A percentile compares a stretch with the other conserved stretches of the same genome.
Conservation (phyloP, 2,797 vertebrate genomes). For the Cirrhinus mrigala region DNA sequence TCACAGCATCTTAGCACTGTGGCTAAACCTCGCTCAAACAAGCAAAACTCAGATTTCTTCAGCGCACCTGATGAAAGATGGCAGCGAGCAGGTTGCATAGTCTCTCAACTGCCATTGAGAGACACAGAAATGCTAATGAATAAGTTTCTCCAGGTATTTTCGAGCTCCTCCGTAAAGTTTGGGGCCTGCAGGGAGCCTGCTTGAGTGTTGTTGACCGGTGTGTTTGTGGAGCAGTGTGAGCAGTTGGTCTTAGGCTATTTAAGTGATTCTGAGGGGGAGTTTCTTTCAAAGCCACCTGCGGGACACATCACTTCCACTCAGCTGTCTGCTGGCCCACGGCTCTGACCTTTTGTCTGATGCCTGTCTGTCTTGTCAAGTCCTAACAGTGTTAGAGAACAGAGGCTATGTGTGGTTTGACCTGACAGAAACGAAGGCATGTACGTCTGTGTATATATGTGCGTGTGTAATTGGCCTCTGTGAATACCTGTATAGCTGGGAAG, state of each 20-base stretch:
- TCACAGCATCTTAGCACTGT: neutral
- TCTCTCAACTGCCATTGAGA: neutral
- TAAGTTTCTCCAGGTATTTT: slow-evolving; percentile 19
- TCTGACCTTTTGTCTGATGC: slow-evolving; percentile 61
- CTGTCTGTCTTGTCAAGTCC: slow-evolving; percentile 64
- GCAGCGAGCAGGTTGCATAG: neutral
- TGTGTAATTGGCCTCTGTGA: neutral
- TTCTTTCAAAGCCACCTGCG: slow-evolving; percentile 45
- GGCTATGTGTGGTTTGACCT: slow-evolving; percentile 47
- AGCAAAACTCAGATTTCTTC: neutral
- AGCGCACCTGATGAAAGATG: neutral
- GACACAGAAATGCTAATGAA: neutral
- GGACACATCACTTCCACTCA: slow-evolving; percentile 47
- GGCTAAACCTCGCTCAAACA: neutral
- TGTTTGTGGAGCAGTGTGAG: slow-evolving; percentile 30
- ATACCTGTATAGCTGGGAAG: neutral
- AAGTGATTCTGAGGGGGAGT: slow-evolving; percentile 1
- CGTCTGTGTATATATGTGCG: neutral
- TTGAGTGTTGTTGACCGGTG: neutral
- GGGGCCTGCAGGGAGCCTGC: slow-evolving; percentile 15
- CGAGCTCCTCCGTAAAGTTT: neutral
- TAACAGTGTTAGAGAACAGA: slow-evolving; percentile 47
- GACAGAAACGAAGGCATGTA: slow-evolving; percentile 25
- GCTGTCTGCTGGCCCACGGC: slow-evolving; percentile 41
- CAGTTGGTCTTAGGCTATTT: slow-evolving; percentile 23